phyloP scores from a whole-genome alignment of 2,113 vertebrate genomes.

The Passer domesticus region DNA sequence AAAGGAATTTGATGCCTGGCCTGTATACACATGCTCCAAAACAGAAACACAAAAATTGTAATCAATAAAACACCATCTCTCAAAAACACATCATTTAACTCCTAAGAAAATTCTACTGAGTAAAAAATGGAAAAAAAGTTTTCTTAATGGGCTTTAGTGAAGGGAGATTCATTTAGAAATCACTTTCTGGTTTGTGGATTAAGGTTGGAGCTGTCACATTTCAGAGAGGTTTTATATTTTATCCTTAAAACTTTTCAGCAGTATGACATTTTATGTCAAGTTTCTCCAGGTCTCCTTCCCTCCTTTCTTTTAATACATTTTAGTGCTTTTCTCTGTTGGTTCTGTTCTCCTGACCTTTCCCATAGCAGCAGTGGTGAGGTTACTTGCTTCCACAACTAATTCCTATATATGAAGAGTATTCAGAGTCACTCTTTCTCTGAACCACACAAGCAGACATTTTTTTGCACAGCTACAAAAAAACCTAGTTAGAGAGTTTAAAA shows the following conservation, averaged over 20 bases:
- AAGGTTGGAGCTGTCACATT: not conserved
- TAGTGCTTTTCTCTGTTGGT: not conserved
- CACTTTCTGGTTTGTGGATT: not conserved
- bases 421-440: not conserved
- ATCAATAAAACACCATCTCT: not conserved
- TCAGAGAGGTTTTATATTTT: not conserved
- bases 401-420: not conserved
- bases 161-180: not conserved
- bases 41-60: not conserved
- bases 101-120: not conserved
- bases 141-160: not conserved
- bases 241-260: not conserved
- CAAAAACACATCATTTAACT: not conserved
- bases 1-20: not conserved
- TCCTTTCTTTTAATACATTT: not conserved
- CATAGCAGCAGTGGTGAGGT: not conserved
- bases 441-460: not conserved
- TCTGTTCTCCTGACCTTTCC: not conserved
- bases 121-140: not conserved
- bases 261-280: not conserved
- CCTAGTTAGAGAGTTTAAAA: not conserved
- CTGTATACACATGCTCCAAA: accelerated
- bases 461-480: not conserved
- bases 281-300: not conserved
- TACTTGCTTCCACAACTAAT: not conserved